Percentiles rank a stretch among this genome's conserved stretches.
Evolutionary conservation across 2,888 invertebrate genomes (phyloP).

Genomic region (Ormyrus rosae): DNA sequence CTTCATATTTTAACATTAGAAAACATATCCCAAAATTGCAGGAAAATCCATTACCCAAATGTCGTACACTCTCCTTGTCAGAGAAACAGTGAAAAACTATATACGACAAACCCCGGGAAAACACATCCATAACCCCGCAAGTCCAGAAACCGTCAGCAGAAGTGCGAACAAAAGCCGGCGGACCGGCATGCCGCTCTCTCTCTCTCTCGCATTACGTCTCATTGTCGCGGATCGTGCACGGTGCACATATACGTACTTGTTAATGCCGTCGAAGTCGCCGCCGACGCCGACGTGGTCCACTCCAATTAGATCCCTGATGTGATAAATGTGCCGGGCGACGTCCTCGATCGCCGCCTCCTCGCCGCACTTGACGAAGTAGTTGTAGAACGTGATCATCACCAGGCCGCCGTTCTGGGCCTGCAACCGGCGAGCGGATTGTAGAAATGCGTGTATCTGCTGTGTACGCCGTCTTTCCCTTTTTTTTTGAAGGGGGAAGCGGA

Average conservation of each 20-base stretch:
- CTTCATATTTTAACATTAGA: too few relatives aligned
- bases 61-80: too few relatives aligned
- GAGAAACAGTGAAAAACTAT: too few relatives aligned
- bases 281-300: conserved; percentile 81
- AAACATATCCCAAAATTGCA: too few relatives aligned
- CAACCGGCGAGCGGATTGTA: conserved; percentile 50
- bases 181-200: too few relatives aligned
- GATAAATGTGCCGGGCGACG: conserved; percentile 83
- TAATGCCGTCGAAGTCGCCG: conserved; percentile 81
- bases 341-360: conserved; percentile 87
- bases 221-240: too few relatives aligned
- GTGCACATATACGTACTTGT: conserved; percentile 76
- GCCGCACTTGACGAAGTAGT: conserved; percentile 89
- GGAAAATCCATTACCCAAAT: too few relatives aligned
- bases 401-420: conserved; percentile 89
- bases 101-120: background rate
- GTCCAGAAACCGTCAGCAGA: background rate
- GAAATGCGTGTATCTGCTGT: background rate
- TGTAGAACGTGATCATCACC: conserved; percentile 95
- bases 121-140: background rate
- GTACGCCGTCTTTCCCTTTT: background rate
- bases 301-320: conserved; percentile 80
- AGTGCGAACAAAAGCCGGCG: background rate
- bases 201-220: too few relatives aligned
- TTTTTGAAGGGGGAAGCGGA: background rate